phyloP scores from a whole-genome alignment of 2,797 vertebrate species.

The Malurus splendens region DNA sequence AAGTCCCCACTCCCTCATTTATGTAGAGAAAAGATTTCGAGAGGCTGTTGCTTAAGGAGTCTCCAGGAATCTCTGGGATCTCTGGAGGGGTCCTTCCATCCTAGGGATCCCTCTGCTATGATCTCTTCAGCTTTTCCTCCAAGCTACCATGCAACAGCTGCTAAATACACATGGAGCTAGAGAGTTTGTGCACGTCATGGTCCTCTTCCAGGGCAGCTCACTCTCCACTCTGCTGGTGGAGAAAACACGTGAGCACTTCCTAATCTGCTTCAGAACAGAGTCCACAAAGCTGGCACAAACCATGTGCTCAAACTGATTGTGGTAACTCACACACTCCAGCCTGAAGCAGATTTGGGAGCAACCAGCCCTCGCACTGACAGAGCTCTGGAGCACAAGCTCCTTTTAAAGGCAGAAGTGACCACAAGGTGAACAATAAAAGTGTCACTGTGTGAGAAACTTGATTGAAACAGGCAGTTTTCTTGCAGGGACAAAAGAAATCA shows the following conservation, averaged over 20 bases:
- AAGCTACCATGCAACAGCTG: neutral
- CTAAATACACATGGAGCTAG: neutral
- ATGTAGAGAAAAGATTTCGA: neutral
- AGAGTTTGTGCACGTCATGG: neutral
- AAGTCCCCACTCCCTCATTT: neutral
- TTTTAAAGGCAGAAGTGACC: neutral
- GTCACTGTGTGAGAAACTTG: neutral
- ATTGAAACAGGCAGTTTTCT: neutral
- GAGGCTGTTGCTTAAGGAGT: neutral
- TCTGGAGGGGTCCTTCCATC: neutral
- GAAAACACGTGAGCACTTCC: accelerated
- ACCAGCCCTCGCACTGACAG: neutral
- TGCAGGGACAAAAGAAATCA: neutral
- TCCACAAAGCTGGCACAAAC: neutral
- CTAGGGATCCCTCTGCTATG: neutral
- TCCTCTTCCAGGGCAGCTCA: neutral
- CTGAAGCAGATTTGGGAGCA: neutral
- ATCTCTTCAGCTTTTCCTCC: neutral
- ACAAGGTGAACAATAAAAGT: neutral
- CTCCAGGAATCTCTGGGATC: neutral
- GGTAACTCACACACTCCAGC: neutral
- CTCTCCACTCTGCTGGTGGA: neutral
- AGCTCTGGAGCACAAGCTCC: neutral
- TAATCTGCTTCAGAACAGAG: neutral
- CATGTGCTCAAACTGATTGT: neutral